These are phyloP conservation scores for Gymnocypris eckloni DNA, from an alignment of 2,797 vertebrate genomes.

Conservation along the genomic window DNA sequence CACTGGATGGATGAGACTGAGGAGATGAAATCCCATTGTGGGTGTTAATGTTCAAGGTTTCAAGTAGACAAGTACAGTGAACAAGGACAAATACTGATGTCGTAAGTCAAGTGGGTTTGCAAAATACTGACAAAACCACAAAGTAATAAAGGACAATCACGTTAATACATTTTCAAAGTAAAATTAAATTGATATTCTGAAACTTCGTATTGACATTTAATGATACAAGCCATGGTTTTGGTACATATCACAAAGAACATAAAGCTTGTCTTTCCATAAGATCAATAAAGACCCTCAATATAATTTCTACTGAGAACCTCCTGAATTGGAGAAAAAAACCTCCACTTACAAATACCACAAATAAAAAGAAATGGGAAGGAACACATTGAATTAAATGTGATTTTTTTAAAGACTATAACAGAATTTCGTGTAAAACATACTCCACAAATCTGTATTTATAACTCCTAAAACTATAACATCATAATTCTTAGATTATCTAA, in stretches of 20 bases:
- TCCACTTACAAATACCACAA: no score
- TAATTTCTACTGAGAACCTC: not conserved
- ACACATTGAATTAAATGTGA: not conserved
- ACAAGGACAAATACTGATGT: slow-evolving; percentile 1
- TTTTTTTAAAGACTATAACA: not conserved
- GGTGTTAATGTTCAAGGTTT: not conserved
- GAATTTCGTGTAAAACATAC: not conserved
- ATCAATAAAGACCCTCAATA: not conserved
- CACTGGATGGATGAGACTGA: not conserved
- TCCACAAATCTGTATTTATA: not conserved
- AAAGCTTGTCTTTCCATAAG: not conserved
- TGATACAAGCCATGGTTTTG: not conserved
- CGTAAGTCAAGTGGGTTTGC: not conserved
- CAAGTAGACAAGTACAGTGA: not conserved
- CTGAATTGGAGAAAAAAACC: not conserved
- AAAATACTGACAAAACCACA: not conserved
- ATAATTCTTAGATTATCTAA: not conserved
- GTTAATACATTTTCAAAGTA: not conserved
- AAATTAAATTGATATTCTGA: not conserved
- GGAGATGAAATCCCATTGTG: not conserved
- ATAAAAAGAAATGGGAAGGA: not conserved
- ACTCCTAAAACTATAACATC: no score
- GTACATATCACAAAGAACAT: not conserved
- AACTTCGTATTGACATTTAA: not conserved
- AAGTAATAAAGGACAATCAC: not conserved